Evolutionary conservation across 2,888 invertebrate species (phyloP), one percentile per base, ranked within the genome.

Genomic region (Mythimna loreyi): DNA sequence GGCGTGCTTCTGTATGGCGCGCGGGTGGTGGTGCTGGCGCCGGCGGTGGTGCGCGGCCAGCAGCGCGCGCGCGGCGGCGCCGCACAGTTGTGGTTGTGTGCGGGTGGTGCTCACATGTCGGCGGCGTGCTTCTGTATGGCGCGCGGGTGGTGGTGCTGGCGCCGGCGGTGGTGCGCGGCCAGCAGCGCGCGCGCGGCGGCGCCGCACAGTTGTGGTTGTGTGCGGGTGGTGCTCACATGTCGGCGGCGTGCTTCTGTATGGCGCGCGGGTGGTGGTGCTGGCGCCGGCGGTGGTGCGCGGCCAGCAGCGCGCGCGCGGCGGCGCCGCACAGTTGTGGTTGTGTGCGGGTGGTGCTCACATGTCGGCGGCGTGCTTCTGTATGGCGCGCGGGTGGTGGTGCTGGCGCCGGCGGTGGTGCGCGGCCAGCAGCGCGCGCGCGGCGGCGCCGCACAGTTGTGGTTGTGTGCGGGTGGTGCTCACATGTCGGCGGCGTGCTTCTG

Each of bases 101-200:
- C 1, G 6, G 28, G 40, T n/a, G 28, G 40, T 21, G 21, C 16
- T 74, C 75, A 74, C 64, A 50, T 8, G 33, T 83, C 80, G 1
- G 57, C 23, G 59, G 68, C 74, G 57, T 88, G 89, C 45, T 88
- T 89, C 86, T 88, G 89, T 83, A 89, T 87, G 68, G 87, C 72
- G 2, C 86, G 66, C 5, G 73, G 81, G 64, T 72, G 79, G 58
- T 49, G 73, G 40, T 53, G 81, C 63, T 69, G 78, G 57, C 82
- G 84, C 52, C 84, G 85, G 23, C 81, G 81, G 45, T 75, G 49
- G 45, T 86, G 79, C 3, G 92, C 90, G 5, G 82, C 83, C 8
- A 89, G 87, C 61, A 95, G 86, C 21, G 93, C 92, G 21, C 93
- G 89, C 1, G 88, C 96, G 0, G 92, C 74, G 7, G 53, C n/a